phyloP scores from a whole-genome alignment of 2,888 invertebrate genomes.

The Nymphalis urticae region DNA sequence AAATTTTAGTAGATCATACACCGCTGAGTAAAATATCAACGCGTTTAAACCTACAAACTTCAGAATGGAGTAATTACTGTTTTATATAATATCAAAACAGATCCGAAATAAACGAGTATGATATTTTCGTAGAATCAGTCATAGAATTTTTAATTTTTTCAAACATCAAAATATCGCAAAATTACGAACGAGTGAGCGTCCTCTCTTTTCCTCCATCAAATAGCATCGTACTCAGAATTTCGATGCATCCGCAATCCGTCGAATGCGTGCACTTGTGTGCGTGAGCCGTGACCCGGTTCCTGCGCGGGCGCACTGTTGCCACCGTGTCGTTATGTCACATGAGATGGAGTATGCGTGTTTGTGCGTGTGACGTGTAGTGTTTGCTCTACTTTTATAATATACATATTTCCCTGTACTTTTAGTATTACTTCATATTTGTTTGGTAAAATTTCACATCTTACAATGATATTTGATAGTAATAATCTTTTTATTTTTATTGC shows the following conservation, averaged over 20 bases:
- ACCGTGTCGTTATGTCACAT: slow-evolving; percentile 49
- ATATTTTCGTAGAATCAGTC: no score
- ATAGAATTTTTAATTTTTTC: no score
- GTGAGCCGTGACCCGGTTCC: slow-evolving; percentile 71
- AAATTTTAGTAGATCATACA: no score
- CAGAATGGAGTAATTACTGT: no score
- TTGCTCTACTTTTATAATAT: slow-evolving; percentile 5
- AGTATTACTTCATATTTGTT: not conserved
- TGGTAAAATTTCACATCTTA: not conserved
- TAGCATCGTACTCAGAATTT: slow-evolving; percentile 24
- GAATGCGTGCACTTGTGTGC: slow-evolving; percentile 43
- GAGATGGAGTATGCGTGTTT: slow-evolving; percentile 46
- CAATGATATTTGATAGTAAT: not conserved
- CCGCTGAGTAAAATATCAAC: no score
- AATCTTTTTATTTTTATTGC: not conserved
- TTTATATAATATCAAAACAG: no score
- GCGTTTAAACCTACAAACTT: no score
- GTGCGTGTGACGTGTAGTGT: slow-evolving; percentile 3
- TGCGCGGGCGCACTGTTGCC: slow-evolving; percentile 41
- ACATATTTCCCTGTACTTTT: slow-evolving; percentile 3
- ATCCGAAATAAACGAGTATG: no score
- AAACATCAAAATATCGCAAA: no score
- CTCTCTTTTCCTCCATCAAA: slow-evolving; percentile 14
- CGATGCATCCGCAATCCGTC: slow-evolving; percentile 60
- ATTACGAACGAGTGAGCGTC: not conserved